Evolutionary conservation across 2,113 vertebrate species (phyloP).

Genomic region (Tautogolabrus adspersus): DNA sequence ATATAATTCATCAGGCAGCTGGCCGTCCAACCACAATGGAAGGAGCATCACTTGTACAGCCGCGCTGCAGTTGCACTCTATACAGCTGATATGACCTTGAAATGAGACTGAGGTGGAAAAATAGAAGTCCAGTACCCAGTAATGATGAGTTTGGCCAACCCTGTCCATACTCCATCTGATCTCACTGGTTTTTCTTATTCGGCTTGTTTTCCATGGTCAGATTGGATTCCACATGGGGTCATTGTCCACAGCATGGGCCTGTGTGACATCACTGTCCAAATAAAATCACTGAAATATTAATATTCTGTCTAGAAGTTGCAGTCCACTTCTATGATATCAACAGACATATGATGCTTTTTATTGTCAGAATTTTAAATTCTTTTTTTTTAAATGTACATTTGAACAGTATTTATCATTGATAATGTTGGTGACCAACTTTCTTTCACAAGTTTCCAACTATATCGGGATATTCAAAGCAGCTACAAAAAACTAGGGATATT

Average conservation of each 20-base stretch:
- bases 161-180: slow-evolving; percentile 43
- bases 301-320: not conserved
- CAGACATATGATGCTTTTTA: not conserved
- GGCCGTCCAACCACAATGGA: slow-evolving; percentile 48
- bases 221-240: slow-evolving; percentile 56
- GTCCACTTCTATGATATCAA: not conserved
- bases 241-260: slow-evolving; percentile 9
- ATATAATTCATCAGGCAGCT: slow-evolving; percentile 79
- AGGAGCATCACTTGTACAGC: slow-evolving; percentile 40
- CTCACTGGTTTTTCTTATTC: slow-evolving; percentile 23
- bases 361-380: not conserved
- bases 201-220: slow-evolving; percentile 23
- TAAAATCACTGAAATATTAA: not conserved
- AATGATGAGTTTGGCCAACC: slow-evolving; percentile 67
- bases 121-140: slow-evolving; percentile 47
- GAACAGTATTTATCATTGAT: not conserved
- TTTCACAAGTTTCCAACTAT: not conserved
- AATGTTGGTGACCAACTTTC: not conserved
- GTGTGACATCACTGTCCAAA: not conserved
- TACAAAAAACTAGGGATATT: not conserved
- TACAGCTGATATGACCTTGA: slow-evolving; percentile 69
- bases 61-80: slow-evolving; percentile 49
- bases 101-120: slow-evolving; percentile 63
- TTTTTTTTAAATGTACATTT: too few relatives aligned
- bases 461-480: not conserved